These are phyloP conservation scores for Epizoanthus fatuus DNA, from an alignment of 92 coral and sea anemone species.

Conservation along the genomic window DNA sequence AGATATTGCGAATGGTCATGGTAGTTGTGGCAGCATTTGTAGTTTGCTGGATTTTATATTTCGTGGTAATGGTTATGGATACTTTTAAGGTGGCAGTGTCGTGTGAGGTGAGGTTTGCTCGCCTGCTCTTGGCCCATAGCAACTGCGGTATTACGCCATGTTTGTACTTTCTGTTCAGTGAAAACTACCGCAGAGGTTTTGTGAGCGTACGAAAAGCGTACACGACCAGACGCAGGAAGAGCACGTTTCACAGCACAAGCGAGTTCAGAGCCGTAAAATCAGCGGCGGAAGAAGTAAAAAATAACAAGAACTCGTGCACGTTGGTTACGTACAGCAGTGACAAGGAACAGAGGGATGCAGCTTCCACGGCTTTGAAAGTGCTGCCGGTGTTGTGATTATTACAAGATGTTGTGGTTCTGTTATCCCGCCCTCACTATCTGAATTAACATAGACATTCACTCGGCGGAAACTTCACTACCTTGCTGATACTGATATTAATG, in stretches of 20 bases:
- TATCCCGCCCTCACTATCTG: neutral
- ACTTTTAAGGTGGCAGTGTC: slow-evolving; percentile 23
- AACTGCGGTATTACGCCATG: slow-evolving; percentile 71
- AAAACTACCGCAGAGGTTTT: slow-evolving; percentile 67
- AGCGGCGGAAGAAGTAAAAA: neutral
- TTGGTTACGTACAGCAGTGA: no score
- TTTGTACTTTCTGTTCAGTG: slow-evolving; percentile 66
- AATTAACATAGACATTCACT: no score
- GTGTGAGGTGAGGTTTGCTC: slow-evolving; percentile 37
- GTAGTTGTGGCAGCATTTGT: slow-evolving; percentile 67
- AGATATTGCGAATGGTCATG: slow-evolving; percentile 63
- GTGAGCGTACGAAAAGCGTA: slow-evolving; percentile 14
- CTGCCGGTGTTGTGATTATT: no score
- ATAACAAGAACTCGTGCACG: neutral
- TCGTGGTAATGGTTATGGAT: slow-evolving; percentile 51
- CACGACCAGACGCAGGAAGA: neutral
- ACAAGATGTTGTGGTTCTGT: no score
- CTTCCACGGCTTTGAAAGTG: no score
- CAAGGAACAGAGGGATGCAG: no score
- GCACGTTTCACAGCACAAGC: neutral
- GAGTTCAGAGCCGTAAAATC: neutral
- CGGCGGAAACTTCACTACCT: no score
- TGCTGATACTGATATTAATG: no score
- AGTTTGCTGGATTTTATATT: slow-evolving; percentile 63
- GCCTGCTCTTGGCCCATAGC: slow-evolving; percentile 45